A percentile compares a stretch with the other conserved stretches of the same genome.
Evolutionary conservation across 2,888 invertebrate genomes (phyloP).

Genomic region (Erebia palarica): DNA sequence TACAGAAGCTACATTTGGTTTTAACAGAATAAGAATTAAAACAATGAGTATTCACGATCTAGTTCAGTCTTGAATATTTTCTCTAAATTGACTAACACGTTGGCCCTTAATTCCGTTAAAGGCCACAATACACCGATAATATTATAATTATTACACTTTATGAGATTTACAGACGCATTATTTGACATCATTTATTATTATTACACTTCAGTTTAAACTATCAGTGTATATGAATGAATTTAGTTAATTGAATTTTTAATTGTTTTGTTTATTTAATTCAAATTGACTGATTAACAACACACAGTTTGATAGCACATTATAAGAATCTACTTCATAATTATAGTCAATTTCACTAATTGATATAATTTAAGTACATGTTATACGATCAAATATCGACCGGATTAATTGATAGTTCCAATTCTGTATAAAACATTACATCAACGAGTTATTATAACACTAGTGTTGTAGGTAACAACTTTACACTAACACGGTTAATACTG

Average conservation of each 20-base stretch:
- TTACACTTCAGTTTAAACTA: slow-evolving; percentile 10
- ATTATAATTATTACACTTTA: slow-evolving; percentile 26
- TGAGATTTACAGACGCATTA: slow-evolving; percentile 23
- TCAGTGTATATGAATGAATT: slow-evolving; percentile 24
- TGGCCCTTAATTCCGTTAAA: slow-evolving; percentile 49
- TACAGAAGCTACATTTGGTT: not conserved
- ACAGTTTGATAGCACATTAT: not conserved
- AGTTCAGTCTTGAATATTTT: slow-evolving; percentile 75
- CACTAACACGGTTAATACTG: slow-evolving; percentile 24
- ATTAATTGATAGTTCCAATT: not conserved
- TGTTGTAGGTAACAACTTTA: not conserved
- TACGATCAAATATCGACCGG: slow-evolving; percentile 3
- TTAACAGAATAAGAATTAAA: slow-evolving; percentile 27
- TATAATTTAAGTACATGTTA: not conserved
- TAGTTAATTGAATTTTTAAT: slow-evolving; percentile 12
- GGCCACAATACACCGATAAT: slow-evolving; percentile 32
- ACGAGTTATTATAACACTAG: slow-evolving; percentile 7
- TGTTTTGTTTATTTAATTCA: slow-evolving; percentile 24
- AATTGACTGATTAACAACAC: slow-evolving; percentile 30
- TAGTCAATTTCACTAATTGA: not conserved
- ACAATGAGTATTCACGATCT: slow-evolving; percentile 52
- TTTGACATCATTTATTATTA: slow-evolving; percentile 13
- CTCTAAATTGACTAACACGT: slow-evolving; percentile 74
- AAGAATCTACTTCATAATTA: not conserved
- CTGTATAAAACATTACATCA: slow-evolving; percentile 12